A percentile compares a stretch with the other conserved stretches of the same genome.
phyloP scores from a whole-genome alignment of 2,888 invertebrate species.

The Heteromyza rotundicornis region DNA sequence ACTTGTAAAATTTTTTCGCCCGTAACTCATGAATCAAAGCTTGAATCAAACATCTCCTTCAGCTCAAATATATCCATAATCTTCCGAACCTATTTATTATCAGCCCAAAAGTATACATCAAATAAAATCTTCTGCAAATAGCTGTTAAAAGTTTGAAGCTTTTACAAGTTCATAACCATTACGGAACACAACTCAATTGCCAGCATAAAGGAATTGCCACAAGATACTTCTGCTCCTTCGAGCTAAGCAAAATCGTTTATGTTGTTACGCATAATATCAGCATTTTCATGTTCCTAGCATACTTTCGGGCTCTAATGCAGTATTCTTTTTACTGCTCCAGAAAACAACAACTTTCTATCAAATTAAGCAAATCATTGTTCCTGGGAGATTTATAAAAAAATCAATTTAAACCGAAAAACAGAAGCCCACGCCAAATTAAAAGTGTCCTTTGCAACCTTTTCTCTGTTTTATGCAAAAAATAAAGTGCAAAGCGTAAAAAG shows the following conservation, averaged over 20 bases:
- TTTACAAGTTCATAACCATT: neutral
- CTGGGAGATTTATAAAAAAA: constrained; percentile 44
- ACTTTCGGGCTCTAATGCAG: neutral
- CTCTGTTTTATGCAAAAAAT: neutral
- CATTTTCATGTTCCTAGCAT: neutral
- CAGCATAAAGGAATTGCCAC: neutral
- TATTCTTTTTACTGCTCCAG: constrained; percentile 22
- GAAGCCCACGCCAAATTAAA: neutral
- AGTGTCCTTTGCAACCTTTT: neutral
- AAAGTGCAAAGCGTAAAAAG: neutral
- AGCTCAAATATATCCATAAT: too few relatives aligned
- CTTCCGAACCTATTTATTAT: too few relatives aligned
- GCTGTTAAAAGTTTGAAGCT: neutral
- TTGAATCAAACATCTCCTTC: too few relatives aligned
- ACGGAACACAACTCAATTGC: neutral
- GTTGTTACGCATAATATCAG: neutral
- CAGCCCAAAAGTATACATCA: neutral
- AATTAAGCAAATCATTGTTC: constrained; percentile 52
- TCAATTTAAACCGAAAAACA: neutral
- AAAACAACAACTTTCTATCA: constrained; percentile 39
- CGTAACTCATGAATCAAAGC: too few relatives aligned
- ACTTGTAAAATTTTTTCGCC: too few relatives aligned
- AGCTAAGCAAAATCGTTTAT: neutral
- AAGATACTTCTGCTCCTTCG: neutral
- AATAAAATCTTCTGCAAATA: neutral